Conservation (phyloP, 2,113 vertebrate genomes). For the Sporophila hypoxantha region DNA sequence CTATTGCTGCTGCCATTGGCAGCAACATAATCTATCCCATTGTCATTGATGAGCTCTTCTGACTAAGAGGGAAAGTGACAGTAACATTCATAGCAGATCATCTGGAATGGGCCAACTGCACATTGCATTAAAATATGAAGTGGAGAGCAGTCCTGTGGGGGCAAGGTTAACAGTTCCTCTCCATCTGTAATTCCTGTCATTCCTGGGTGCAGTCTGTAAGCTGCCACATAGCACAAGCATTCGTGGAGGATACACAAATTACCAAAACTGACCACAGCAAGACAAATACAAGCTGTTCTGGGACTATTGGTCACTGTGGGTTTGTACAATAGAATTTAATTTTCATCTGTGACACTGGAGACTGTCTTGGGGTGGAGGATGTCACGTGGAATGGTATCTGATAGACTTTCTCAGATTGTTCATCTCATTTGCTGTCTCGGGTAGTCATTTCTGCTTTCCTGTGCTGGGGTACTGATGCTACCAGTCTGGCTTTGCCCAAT, state of each 20-base stretch:
- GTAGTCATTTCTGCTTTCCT: not conserved
- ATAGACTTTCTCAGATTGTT: not conserved
- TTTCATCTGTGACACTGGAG: not conserved
- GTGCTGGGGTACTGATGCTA: not conserved
- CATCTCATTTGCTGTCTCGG: not conserved
- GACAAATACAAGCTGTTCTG: not conserved
- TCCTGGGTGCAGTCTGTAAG: slow-evolving; percentile 31
- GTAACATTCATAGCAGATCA: slow-evolving; percentile 44
- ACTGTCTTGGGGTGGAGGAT: not conserved
- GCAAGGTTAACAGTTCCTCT: not conserved
- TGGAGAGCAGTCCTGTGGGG: not conserved
- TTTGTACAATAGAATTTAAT: not conserved
- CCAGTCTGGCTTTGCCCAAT: not conserved
- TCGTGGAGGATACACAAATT: not conserved
- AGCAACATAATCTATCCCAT: slow-evolving; percentile 10
- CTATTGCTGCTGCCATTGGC: not conserved
- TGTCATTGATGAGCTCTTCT: slow-evolving; percentile 32
- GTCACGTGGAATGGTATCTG: not conserved
- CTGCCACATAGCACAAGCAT: not conserved
- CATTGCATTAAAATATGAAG: slow-evolving; percentile 40
- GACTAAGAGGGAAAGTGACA: slow-evolving; percentile 26
- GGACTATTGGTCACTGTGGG: not conserved
- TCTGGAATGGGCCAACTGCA: slow-evolving; percentile 37
- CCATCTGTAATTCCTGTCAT: slow-evolving; percentile 27
- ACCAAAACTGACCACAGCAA: slow-evolving; percentile 26